phyloP scores from a whole-genome alignment of 2,113 vertebrate species.

The Sturnus vulgaris region DNA sequence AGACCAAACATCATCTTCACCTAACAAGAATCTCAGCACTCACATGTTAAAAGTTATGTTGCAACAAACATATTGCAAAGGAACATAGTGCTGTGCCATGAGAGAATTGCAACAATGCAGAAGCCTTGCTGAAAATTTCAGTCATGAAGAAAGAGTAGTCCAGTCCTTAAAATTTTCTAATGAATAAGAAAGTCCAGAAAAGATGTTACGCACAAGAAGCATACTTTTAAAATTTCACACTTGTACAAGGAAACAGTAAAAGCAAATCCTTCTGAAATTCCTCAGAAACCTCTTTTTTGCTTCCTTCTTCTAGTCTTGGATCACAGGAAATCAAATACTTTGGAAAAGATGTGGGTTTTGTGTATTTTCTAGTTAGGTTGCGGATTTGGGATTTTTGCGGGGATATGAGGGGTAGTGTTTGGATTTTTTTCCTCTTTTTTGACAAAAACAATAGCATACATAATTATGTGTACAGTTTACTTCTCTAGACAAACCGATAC shows the following conservation, averaged over 20 bases:
- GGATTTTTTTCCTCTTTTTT: not conserved
- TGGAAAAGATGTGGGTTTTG: accelerated
- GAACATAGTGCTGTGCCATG: not conserved
- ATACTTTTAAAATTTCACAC: not conserved
- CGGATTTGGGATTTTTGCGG: accelerated
- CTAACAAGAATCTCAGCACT: not conserved
- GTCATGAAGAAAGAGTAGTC: not conserved
- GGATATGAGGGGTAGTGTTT: accelerated
- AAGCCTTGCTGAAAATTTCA: not conserved
- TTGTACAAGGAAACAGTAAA: not conserved
- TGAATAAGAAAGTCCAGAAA: not conserved
- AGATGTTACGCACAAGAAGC: not conserved
- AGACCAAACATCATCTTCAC: not conserved
- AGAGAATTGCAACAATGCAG: not conserved
- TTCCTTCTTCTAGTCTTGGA: not conserved
- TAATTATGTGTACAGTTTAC: not conserved
- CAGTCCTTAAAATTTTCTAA: not conserved
- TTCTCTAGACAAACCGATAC: not conserved
- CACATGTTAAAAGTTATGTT: not conserved
- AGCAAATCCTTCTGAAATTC: not conserved
- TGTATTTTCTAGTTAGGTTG: not conserved
- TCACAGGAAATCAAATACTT: not conserved
- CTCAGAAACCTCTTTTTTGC: not conserved
- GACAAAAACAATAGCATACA: not conserved
- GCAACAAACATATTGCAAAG: not conserved